Conservation (phyloP, 1,140 invertebrate genomes). For the Theocolax elegans region DNA sequence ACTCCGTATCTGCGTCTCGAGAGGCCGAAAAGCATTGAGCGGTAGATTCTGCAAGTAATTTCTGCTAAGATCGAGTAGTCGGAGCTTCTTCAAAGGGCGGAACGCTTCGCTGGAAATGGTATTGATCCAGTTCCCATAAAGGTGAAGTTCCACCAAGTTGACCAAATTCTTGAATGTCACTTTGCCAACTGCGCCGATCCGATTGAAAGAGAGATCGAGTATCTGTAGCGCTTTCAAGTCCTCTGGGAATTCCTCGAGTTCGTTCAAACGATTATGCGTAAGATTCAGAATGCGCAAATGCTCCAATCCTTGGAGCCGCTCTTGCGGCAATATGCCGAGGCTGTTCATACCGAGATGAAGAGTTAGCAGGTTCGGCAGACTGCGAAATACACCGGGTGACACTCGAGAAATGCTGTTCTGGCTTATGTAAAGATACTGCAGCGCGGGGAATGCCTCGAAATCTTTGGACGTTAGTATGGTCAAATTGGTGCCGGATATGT, state of each 20-base stretch:
- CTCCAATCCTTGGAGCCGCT: conserved; percentile 82
- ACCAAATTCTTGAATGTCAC: conserved; percentile 80
- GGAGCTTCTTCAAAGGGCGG: conserved; percentile 80
- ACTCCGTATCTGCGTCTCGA: conserved; percentile 84
- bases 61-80: conserved; percentile 82
- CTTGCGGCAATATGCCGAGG: conserved; percentile 85
- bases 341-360: conserved; percentile 87
- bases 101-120: conserved; percentile 83
- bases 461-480: conserved; percentile 88
- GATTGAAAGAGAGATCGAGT: conserved; percentile 86
- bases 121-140: conserved; percentile 86
- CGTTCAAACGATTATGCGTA: conserved; percentile 83
- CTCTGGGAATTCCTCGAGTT: conserved; percentile 84
- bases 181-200: conserved; percentile 80
- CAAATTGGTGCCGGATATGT: conserved; percentile 85
- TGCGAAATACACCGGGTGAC: conserved; percentile 86
- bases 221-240: conserved; percentile 82
- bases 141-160: conserved; percentile 79
- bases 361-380: conserved; percentile 78
- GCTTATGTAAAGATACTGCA: conserved; percentile 79
- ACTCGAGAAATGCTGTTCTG: conserved; percentile 83
- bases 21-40: conserved; percentile 77
- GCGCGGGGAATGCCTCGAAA: conserved; percentile 85
- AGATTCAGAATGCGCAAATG: conserved; percentile 81
- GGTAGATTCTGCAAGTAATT: conserved; percentile 88